These are phyloP conservation scores for Automeris io DNA, from an alignment of 2,888 invertebrate species.

Conservation along the genomic window DNA sequence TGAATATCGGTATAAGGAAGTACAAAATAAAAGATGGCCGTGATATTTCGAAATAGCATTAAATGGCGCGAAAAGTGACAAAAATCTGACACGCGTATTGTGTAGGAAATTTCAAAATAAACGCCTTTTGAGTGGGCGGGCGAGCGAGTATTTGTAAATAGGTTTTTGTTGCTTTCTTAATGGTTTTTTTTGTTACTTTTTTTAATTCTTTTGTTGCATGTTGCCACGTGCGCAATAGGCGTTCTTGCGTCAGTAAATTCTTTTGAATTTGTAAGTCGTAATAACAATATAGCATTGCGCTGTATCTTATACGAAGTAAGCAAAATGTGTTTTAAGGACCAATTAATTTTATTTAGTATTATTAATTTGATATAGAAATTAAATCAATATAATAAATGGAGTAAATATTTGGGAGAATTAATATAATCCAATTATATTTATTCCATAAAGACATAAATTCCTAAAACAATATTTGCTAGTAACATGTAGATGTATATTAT, in stretches of 20 bases:
- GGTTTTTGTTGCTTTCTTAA: constrained; percentile 63
- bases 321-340: too few relatives aligned
- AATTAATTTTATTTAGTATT: too few relatives aligned
- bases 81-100: constrained; percentile 64
- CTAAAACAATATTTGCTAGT: too few relatives aligned
- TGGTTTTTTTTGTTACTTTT: constrained; percentile 39
- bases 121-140: constrained; percentile 77
- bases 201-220: constrained; percentile 6
- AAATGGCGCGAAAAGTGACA: constrained; percentile 71
- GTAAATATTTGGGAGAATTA: too few relatives aligned
- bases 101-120: constrained; percentile 70
- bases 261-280: too few relatives aligned
- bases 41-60: constrained; percentile 62
- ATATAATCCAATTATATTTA: too few relatives aligned
- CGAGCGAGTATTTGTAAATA: constrained; percentile 72
- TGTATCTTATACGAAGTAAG: too few relatives aligned
- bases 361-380: too few relatives aligned
- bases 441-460: too few relatives aligned
- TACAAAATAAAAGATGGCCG: constrained; percentile 21
- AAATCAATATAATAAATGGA: too few relatives aligned
- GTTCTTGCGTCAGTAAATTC: constrained; percentile 21
- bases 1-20: constrained; percentile 20
- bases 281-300: too few relatives aligned
- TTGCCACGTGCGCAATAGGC: constrained; percentile 17
- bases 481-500: too few relatives aligned